These are phyloP conservation scores for Microplitis mediator DNA, from an alignment of 1,140 invertebrate species.

Conservation along the genomic window DNA sequence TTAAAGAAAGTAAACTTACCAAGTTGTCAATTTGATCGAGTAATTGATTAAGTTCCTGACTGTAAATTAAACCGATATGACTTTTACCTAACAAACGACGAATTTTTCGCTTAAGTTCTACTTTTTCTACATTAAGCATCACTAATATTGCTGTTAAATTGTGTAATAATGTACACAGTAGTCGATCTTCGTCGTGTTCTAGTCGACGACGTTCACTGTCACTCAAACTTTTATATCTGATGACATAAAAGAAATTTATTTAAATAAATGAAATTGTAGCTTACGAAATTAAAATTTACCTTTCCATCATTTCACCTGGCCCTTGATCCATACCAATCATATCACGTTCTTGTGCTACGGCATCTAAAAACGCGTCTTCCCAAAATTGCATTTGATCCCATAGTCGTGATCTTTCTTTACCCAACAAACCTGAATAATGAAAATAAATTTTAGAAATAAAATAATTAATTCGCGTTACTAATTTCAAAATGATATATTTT, in stretches of 20 bases:
- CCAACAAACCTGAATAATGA: constrained; percentile 53
- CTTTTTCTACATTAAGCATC: constrained; percentile 88
- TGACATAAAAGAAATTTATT: constrained; percentile 1
- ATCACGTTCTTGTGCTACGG: constrained; percentile 97
- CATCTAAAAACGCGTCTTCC: constrained; percentile 98
- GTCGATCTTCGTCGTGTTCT: constrained; percentile 96
- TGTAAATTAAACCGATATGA: constrained; percentile 97
- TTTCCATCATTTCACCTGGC: constrained; percentile 98
- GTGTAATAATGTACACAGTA: constrained; percentile 94
- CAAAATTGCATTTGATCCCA: constrained; percentile 99
- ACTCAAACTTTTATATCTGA: constrained; percentile 87
- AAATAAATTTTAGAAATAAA: background rate
- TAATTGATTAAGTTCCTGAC: constrained; percentile 95
- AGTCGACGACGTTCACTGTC: constrained; percentile 93
- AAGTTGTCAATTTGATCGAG: constrained; percentile 94
- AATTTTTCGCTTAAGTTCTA: constrained; percentile 90
- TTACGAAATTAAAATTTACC: constrained; percentile 60
- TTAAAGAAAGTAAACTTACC: constrained; percentile 66
- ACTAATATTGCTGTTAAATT: constrained; percentile 97
- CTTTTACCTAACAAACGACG: constrained; percentile 94
- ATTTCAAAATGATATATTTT: no score
- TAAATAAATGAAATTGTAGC: background rate
- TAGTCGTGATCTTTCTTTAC: constrained; percentile 81
- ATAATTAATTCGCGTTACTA: no score
- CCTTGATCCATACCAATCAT: constrained; percentile 99